A percentile compares a stretch with the other conserved stretches of the same genome.
Conservation (phyloP, 2,888 invertebrate genomes). For the Drosophila kuntzei region DNA sequence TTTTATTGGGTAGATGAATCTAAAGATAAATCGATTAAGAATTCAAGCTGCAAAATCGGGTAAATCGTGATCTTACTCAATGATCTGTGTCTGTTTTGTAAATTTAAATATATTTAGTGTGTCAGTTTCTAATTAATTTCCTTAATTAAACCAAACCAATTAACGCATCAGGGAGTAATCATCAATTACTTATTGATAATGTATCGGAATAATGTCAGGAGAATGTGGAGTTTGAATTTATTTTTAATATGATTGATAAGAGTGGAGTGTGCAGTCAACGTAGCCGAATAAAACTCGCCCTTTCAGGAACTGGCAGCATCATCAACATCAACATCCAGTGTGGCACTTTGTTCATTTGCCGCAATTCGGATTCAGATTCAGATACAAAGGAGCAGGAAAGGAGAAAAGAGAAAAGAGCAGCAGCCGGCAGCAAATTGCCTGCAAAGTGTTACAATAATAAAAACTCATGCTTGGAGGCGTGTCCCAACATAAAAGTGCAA, state of each 20-base stretch:
- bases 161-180: neutral
- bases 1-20: too few relatives aligned
- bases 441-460: constrained; percentile 81
- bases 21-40: too few relatives aligned
- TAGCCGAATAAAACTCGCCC: constrained; percentile 15
- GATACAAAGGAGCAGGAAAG: constrained; percentile 40
- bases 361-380: constrained; percentile 50
- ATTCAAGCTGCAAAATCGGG: too few relatives aligned
- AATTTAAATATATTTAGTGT: too few relatives aligned
- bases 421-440: constrained; percentile 78
- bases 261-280: constrained; percentile 20
- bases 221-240: neutral
- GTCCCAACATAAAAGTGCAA: constrained; percentile 81
- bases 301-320: constrained; percentile 1
- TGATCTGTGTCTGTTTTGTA: too few relatives aligned
- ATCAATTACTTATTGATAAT: constrained; percentile 3
- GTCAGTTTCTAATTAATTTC: too few relatives aligned
- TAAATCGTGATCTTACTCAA: too few relatives aligned
- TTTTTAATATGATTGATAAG: neutral
- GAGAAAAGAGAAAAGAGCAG: constrained; percentile 21
- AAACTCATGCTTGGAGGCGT: constrained; percentile 82
- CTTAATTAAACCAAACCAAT: too few relatives aligned
- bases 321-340: constrained; percentile 15
- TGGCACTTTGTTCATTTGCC: constrained; percentile 66
- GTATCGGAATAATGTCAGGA: neutral